Evolutionary conservation across 2,113 vertebrate species (phyloP), one percentile per base, ranked within the genome.

Genomic region (Corapipo altera): DNA sequence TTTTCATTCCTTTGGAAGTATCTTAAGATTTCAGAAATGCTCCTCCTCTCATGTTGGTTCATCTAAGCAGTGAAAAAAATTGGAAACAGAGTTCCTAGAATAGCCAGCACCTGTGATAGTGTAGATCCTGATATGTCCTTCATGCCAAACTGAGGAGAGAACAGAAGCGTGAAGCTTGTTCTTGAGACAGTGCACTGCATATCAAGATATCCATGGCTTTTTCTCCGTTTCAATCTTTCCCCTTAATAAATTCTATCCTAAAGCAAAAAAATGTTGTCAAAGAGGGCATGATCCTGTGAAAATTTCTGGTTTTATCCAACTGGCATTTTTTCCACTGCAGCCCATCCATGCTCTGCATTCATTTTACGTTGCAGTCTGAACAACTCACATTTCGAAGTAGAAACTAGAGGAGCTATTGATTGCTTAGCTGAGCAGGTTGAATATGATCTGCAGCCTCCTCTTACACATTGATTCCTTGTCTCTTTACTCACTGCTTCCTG

Each of bases 391-490:
- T 95, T 96, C 95, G 90, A 91, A 91, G 82, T 73, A 88, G 85
- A 62, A 95, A 87, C 95, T 95, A 58, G 91, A 84, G 91, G 93
- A 97, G 91, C 20, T 97, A 97, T 97, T 15, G 86, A 97, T 97
- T 94, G 52, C 69, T 95, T 82, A 88, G 91, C 66, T 73, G 92
- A 97, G 91, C 72, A 71, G 73, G 65, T 70, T 81, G 39, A 93
- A 89, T 88, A 70, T 95, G 94, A 97, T 97, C 95, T 97, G 90
- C 65, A 83, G 82, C 79, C 91, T 93, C 58, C 89, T 97, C 86
- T 93, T 96, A 74, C 83, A 43, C 93, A 97, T 96, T 96, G 96
- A 97, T 98, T 96, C 85, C 65, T 93, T 86, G 79, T 76, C 95
- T 96, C 94, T 95, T 95, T 96, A 94, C 91, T 94, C 91, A 93